phyloP scores from a whole-genome alignment of 2,888 invertebrate genomes.

The Periphyllus acericola region DNA sequence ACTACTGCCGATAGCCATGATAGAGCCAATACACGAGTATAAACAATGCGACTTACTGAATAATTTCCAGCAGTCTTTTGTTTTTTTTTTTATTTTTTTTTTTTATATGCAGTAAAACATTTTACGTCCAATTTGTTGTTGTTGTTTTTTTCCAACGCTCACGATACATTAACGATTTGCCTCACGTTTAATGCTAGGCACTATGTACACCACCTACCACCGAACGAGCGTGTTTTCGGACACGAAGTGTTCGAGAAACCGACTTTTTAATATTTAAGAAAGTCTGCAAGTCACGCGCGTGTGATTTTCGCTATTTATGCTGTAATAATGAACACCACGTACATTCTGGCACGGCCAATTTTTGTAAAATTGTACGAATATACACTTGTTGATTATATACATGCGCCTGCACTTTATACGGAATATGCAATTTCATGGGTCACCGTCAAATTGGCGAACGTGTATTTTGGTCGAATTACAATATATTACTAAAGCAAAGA shows the following conservation, averaged over 20 bases:
- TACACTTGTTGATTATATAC: not conserved
- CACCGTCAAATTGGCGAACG: no score
- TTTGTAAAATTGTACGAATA: not conserved
- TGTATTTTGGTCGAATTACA: no score
- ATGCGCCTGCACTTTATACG: not conserved
- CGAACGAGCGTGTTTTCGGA: not conserved
- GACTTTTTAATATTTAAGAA: constrained; percentile 28
- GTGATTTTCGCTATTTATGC: not conserved
- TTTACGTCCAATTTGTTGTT: constrained; percentile 26
- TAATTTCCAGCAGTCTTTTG: not conserved
- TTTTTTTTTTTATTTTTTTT: constrained; percentile 25
- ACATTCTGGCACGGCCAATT: not conserved
- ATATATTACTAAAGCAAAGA: no score
- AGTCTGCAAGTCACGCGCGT: constrained; percentile 14
- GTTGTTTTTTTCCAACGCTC: not conserved
- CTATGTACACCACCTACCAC: not conserved
- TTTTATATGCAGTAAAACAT: constrained; percentile 20
- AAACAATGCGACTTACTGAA: not conserved
- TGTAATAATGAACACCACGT: not conserved
- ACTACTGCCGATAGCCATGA: constrained; percentile 4
- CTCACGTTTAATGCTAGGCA: not conserved
- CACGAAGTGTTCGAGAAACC: not conserved
- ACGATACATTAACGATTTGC: not conserved
- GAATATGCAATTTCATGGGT: not conserved
- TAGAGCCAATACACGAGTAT: not conserved